Evolutionary conservation across 2,888 invertebrate genomes (phyloP), one percentile per base, ranked within the genome.

Genomic region (Phasia obesa): DNA sequence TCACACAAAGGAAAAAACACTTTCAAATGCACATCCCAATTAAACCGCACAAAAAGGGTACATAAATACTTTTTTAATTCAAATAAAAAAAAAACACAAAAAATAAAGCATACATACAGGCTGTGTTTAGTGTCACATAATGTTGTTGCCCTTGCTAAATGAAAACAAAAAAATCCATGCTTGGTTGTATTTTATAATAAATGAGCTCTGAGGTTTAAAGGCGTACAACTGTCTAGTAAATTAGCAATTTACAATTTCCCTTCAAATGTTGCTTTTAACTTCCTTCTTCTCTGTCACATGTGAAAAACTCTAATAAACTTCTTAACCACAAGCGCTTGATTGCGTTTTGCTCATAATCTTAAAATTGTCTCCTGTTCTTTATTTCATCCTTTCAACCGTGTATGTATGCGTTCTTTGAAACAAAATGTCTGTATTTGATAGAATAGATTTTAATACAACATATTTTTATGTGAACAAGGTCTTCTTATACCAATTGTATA

Each of bases 141-240:
- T 64, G 64, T 47, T 75, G 64, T 81, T 74, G 74, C 47, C 64
- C 64, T 55, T 47, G 62, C 53, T 67, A 17, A 38, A 49, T 49
- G 25, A 38, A 49, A 31, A 64, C 27, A 7, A 44, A 49, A 62
- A 44, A 35, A 64, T 47, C 23, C 47, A 75, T 49, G 64, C 59
- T 71, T 87, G 85, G 53, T 55, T 74, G 60, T 80, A 38, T 87
- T 89, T 87, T 88, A 89, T 90, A 90, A 89, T 90, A 88, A 89
- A 89, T 90, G 89, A 90, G 89, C 89, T 88, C 84, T 87, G 88
- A 87, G 90, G 89, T 88, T 90, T 89, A 88, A 88, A 88, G 90
- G 89, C 90, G 90, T 89, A 88, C 88, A 87, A 86, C 86, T 89
- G 90, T 90, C 90, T 89, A 89, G 90, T 90, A 90, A 90, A 89